A percentile compares a stretch with the other conserved stretches of the same genome.
Evolutionary conservation across 2,113 vertebrate genomes (phyloP).

Genomic region (Labrus mixtus): DNA sequence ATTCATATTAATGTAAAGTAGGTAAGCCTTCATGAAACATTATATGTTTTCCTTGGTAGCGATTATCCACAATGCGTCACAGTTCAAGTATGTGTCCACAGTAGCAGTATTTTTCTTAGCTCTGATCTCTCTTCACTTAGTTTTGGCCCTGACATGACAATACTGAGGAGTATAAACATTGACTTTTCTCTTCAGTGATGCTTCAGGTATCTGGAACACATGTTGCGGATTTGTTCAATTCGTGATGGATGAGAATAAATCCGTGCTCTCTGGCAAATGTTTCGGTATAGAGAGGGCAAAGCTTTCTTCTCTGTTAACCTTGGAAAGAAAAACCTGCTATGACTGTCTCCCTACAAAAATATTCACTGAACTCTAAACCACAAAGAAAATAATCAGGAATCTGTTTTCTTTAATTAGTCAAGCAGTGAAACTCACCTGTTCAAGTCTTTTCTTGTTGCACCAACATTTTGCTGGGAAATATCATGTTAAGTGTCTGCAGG

Average conservation of each 20-base stretch:
- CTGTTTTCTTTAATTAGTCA: neutral
- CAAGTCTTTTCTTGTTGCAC: neutral
- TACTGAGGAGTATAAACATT: neutral
- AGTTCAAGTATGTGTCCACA: neutral
- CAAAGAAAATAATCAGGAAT: neutral
- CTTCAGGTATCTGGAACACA: neutral
- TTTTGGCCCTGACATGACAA: neutral
- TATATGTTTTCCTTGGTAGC: neutral
- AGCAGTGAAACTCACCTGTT: constrained; percentile 4
- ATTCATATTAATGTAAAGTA: too few species aligned
- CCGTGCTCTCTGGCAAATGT: neutral
- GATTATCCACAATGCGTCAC: neutral
- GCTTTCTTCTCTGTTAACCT: neutral
- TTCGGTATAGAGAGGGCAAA: neutral
- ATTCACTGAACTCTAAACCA: neutral
- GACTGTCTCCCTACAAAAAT: neutral
- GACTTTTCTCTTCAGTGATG: too few species aligned
- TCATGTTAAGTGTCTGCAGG: neutral
- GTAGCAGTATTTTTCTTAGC: neutral
- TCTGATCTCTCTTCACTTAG: neutral
- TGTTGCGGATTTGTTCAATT: constrained; percentile 7
- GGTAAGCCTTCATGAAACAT: neutral
- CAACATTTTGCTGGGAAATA: neutral
- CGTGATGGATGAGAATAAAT: neutral
- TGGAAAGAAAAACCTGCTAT: neutral